Evolutionary conservation across 2,797 vertebrate genomes (phyloP).

Genomic region (Pterois miles): DNA sequence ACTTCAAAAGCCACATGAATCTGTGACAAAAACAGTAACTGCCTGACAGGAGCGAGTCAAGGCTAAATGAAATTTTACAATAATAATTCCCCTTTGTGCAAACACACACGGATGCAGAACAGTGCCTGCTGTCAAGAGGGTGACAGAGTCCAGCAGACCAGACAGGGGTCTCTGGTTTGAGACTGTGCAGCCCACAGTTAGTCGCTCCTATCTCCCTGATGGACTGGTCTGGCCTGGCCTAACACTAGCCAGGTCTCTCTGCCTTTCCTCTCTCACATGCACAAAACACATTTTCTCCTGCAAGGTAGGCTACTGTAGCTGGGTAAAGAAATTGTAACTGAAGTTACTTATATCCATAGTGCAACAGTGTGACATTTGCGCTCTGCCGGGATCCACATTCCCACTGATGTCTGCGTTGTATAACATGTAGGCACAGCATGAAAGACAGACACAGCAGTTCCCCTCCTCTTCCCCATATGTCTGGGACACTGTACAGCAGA

Average conservation of each 20-base stretch:
- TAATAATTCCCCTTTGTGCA: constrained; percentile 23
- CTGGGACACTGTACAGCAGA: constrained; percentile 66
- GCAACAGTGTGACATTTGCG: constrained; percentile 28
- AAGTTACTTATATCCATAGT: not conserved
- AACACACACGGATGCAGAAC: constrained; percentile 38
- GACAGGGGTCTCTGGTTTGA: constrained; percentile 71
- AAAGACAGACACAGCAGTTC: constrained; percentile 63
- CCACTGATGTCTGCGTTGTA: constrained; percentile 47
- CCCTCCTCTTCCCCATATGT: constrained; percentile 69
- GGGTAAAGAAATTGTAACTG: not conserved
- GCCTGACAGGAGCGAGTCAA: not conserved
- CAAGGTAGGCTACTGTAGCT: not conserved
- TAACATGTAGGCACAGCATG: constrained; percentile 62
- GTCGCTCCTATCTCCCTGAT: constrained; percentile 75
- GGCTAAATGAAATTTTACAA: not conserved
- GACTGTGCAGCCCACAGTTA: constrained; percentile 68
- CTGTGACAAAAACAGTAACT: not conserved
- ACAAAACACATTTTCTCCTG: not conserved
- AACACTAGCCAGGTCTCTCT: constrained; percentile 77
- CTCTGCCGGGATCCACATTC: constrained; percentile 22
- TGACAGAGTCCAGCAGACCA: constrained; percentile 79
- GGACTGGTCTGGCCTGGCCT: constrained; percentile 59
- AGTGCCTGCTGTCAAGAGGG: constrained; percentile 69
- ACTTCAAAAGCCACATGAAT: constrained; percentile 30
- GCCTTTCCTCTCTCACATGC: constrained; percentile 37